Evolutionary conservation across 2,113 vertebrate species (phyloP), one percentile per base, ranked within the genome.

Genomic region (Oreochromis niloticus): DNA sequence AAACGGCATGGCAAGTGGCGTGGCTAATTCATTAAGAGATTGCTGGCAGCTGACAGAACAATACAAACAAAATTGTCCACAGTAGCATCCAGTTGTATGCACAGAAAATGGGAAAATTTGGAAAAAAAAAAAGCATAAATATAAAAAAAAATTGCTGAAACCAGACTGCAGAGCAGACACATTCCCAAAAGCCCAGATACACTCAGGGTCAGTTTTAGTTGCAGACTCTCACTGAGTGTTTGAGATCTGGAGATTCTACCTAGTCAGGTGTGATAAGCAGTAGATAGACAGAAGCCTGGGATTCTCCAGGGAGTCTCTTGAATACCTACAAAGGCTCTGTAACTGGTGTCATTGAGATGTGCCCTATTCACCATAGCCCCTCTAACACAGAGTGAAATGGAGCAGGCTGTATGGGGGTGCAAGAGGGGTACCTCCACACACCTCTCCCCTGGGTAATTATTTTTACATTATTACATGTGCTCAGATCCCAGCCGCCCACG

Each of bases 391-490:
- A 87, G 27, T 66, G 87, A 93, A 85, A 89, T 48, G 79, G 80
- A 89, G 87, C 90, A 83, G 86, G 68, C 88, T 73, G 68, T 30
- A 89, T 82, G 89, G 91, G 89, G 91, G 88, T 88, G 90, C 84
- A 83, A 80, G 83, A 56, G 81, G 90, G 90, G 93, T 93, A 87
- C 94, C 94, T 92, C 90, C 78, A 83, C 90, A 88, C 93, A 91
- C 88, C 91, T 95, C 91, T 97, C 97, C 96, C 96, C 88, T 90
- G 96, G 96, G 97, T 97, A 97, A 97, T 97, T 97, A 97, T 97
- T 97, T 96, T 96, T 97, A 96, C 96, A 97, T 97, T 96, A 97
- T 97, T 97, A 97, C 96, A 97, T 96, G 94, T 97, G 96, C 96
- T 97, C 94, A 96, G 96, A 97, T 97, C 95, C 95, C 86, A 93